Base-by-base conservation (phyloP, 2,113 vertebrate genomes). In the Lichenostomus cassidix region DNA sequence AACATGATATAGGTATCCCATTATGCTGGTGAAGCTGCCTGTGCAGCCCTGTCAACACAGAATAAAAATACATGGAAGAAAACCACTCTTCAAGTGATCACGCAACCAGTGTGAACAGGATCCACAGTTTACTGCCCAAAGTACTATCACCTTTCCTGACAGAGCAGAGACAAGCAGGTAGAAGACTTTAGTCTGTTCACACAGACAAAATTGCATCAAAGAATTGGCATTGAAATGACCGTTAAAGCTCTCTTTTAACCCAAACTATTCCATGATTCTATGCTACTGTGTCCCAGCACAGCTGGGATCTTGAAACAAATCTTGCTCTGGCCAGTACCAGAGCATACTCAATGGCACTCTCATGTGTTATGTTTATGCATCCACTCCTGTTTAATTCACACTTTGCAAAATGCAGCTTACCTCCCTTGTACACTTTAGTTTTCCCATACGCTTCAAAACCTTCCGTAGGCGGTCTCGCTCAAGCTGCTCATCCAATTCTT, bases 1-100 rank as follows among this genome's bases (percentile, higher is more conserved):
- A 91, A 98, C 90, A 89, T 99, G 99, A 94, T 99, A 99, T 4
- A 99, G 92, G 79, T 99, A 99, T 29, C 99, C 99, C 99, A 99
- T 99, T 89, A 99, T 98, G 97, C 99, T 99, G 88, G 98, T 99
- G 95, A 99, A 99, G 87, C 98, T 99, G 80, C 98, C 99, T 15
- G 87, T 98, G 76, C 99, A 99, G 89, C 99, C 99, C 99, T 99
- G 96, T 50, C 63, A 76, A 85, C 28, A 83, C n/a, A 95, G 35
- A 95, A 94, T 55, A 93, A 85, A 96, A 74, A 89, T 13, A 39
- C 16, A 47, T 22, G 14, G 55, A 63, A 50, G n/a, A 65, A 86
- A 74, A 83, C 9, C 0, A 0, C 55, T 89, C 56, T 59, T 52
- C 35, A 31, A 63, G 60, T 29, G 35, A 39, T 42, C 56, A 29